These are phyloP conservation scores for Paradoxurus hermaphroditus DNA, from an alignment of 2,113 vertebrate species.

Conservation along the genomic window DNA sequence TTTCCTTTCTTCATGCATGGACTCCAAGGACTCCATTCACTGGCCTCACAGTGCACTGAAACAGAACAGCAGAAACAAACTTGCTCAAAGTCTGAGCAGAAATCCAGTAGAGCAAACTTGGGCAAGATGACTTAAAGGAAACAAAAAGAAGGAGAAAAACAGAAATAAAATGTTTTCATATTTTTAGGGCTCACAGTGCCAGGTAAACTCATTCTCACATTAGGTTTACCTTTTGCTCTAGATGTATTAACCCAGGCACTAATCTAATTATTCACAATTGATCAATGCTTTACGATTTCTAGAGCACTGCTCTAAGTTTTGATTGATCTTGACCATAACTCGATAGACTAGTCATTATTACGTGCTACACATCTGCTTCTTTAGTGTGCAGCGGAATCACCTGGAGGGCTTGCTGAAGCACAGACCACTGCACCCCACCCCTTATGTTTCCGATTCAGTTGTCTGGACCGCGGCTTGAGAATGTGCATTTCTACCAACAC, in stretches of 20 bases:
- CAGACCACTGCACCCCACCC: not conserved
- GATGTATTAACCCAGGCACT: not conserved
- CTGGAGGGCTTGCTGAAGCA: not conserved
- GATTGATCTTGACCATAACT: not conserved
- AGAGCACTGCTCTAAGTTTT: not conserved
- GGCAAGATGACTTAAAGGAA: not conserved
- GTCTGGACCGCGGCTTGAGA: not conserved
- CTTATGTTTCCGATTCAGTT: not conserved
- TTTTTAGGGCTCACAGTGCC: not conserved
- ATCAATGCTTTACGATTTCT: not conserved
- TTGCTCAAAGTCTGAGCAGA: not conserved
- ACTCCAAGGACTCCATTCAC: conserved; percentile 95
- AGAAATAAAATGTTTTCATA: not conserved
- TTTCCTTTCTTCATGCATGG: conserved; percentile 92
- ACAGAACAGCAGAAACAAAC: conserved; percentile 69
- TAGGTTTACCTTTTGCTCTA: not conserved
- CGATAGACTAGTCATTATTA: not conserved
- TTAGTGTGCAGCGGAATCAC: not conserved
- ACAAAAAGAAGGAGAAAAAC: not conserved
- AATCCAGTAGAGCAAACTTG: not conserved
- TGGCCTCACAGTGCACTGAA: conserved; percentile 95
- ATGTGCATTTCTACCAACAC: not conserved
- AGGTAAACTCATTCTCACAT: not conserved
- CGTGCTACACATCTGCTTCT: not conserved
- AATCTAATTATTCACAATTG: not conserved